phyloP scores from a whole-genome alignment of 2,888 invertebrate genomes.

The Hypselothyrea guttata region DNA sequence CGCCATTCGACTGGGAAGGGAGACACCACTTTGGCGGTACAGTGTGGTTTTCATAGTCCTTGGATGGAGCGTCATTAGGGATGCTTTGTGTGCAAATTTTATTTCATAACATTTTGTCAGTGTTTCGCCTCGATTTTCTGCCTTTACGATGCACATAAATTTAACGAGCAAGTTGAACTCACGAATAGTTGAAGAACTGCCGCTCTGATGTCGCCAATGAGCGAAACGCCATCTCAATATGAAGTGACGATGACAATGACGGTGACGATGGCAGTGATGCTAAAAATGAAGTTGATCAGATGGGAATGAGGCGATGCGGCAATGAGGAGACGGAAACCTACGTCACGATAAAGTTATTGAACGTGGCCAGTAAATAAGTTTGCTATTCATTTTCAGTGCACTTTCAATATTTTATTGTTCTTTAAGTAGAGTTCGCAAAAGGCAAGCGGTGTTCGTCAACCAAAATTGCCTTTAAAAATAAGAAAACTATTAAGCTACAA shows the following conservation, averaged over 20 bases:
- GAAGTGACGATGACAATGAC: constrained; percentile 56
- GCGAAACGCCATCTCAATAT: constrained; percentile 17
- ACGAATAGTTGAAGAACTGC: constrained; percentile 67
- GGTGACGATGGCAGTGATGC: constrained; percentile 18
- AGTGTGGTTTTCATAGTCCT: constrained; percentile 18
- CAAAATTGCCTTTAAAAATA: no score
- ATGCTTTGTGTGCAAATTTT: constrained; percentile 73
- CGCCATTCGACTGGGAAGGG: background rate
- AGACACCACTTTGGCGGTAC: constrained; percentile 1
- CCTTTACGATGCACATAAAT: constrained; percentile 71
- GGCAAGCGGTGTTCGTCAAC: no score
- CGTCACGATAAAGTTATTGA: constrained; percentile 13
- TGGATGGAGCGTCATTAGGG: constrained; percentile 59
- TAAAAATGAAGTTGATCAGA: background rate
- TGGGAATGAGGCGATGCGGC: background rate
- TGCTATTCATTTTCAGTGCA: constrained; percentile 15
- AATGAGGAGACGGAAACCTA: background rate
- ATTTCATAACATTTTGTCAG: constrained; percentile 74
- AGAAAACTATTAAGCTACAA: no score
- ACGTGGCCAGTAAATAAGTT: constrained; percentile 16
- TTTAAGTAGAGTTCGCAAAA: no score
- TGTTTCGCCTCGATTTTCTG: constrained; percentile 56
- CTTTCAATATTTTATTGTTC: constrained; percentile 1
- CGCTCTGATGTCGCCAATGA: constrained; percentile 15
- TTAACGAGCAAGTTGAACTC: constrained; percentile 64